Conservation (phyloP, 2,113 vertebrate genomes). For the Ctenomys sociabilis region DNA sequence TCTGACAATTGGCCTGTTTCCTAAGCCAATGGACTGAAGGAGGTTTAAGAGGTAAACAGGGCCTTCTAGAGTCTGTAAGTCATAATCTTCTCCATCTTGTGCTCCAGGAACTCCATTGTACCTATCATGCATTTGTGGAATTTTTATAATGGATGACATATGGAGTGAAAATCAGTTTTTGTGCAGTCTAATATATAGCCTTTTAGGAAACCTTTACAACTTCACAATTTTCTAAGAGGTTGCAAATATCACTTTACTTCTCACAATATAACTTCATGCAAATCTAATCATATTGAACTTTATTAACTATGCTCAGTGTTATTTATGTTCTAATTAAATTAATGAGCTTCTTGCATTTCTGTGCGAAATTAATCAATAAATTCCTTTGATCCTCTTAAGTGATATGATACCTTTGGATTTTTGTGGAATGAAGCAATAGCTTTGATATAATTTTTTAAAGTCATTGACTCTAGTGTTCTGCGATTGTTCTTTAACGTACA, state of each 20-base stretch:
- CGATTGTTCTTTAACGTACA: constrained; percentile 32
- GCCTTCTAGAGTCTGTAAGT: accelerated
- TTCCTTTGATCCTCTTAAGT: neutral
- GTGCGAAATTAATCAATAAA: constrained; percentile 50
- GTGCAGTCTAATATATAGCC: neutral
- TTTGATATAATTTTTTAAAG: neutral
- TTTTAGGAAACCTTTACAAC: neutral
- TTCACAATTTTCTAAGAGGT: neutral
- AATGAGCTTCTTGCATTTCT: constrained; percentile 57
- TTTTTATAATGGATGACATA: neutral
- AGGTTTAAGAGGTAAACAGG: neutral
- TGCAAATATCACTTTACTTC: constrained; percentile 26
- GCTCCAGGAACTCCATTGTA: neutral
- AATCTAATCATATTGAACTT: constrained; percentile 60
- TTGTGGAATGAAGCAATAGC: neutral
- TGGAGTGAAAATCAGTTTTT: neutral
- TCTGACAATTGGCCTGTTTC: neutral
- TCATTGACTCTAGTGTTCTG: neutral
- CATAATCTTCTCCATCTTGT: neutral
- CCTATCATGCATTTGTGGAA: accelerated
- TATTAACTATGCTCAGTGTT: neutral
- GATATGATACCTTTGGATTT: neutral
- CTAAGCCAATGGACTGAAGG: neutral
- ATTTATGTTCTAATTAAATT: constrained; percentile 64
- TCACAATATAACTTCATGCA: constrained; percentile 36